These are phyloP conservation scores for Chelon labrosus DNA, from an alignment of 2,797 vertebrate species.

Conservation along the genomic window DNA sequence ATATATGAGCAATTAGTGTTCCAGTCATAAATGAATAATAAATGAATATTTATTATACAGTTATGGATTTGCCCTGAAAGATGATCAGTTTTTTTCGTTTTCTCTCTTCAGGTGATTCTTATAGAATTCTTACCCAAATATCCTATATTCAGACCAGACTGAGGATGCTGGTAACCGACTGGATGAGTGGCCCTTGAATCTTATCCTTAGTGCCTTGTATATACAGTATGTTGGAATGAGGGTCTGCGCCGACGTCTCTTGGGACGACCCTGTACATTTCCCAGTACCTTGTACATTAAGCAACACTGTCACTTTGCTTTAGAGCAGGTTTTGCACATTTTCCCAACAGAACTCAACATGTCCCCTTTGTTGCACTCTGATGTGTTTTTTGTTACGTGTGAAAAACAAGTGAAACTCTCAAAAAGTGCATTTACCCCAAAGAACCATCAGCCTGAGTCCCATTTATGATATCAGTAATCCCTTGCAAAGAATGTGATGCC, in stretches of 20 bases:
- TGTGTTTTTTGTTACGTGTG: constrained; percentile 76
- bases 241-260: constrained; percentile 89
- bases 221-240: constrained; percentile 91
- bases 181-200: constrained; percentile 90
- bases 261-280: constrained; percentile 75
- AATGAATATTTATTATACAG: too few relatives aligned
- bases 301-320: constrained; percentile 94
- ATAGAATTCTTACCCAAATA: constrained; percentile 99
- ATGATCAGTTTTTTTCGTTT: constrained; percentile 29
- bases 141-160: constrained; percentile 99
- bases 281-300: constrained; percentile 88
- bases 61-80: background rate
- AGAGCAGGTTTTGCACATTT: constrained; percentile 98
- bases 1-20: too few relatives aligned
- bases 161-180: constrained; percentile 84
- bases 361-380: constrained; percentile 89
- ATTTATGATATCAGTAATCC: constrained; percentile 64
- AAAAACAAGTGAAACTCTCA: constrained; percentile 78
- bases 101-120: constrained; percentile 94
- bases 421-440: constrained; percentile 88
- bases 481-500: constrained; percentile 88
- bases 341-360: constrained; percentile 84
- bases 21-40: too few relatives aligned
- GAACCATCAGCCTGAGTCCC: constrained; percentile 70
- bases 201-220: constrained; percentile 99